A percentile compares a stretch with the other conserved stretches of the same genome.
These are phyloP conservation scores for Drosophila tripunctata DNA, from an alignment of 2,888 invertebrate genomes.

Conservation along the genomic window DNA sequence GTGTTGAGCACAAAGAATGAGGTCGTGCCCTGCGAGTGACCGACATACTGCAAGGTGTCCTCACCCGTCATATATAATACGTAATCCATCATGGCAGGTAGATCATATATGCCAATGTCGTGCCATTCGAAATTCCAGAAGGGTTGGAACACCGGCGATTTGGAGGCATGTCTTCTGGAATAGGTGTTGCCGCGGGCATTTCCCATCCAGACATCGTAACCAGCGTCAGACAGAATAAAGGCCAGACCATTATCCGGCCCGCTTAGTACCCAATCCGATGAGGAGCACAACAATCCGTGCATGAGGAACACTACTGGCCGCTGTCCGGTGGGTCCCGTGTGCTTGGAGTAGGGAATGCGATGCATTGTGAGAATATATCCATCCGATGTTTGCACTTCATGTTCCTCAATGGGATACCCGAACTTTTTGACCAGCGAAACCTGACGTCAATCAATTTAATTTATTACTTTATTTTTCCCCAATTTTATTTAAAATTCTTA, in stretches of 20 bases:
- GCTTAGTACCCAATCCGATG: constrained; percentile 76
- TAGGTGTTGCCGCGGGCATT: constrained; percentile 80
- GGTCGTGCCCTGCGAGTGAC: constrained; percentile 79
- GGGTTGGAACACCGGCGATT: constrained; percentile 50
- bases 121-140: constrained; percentile 81
- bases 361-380: constrained; percentile 79
- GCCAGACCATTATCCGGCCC: constrained; percentile 70
- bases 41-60: constrained; percentile 59
- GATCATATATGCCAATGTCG: constrained; percentile 73
- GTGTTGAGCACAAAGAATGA: constrained; percentile 68
- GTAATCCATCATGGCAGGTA: constrained; percentile 78
- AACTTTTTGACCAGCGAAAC: constrained; percentile 36
- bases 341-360: constrained; percentile 75
- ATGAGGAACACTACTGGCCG: constrained; percentile 73
- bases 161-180: constrained; percentile 67
- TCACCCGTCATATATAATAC: constrained; percentile 59
- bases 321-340: constrained; percentile 29
- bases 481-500: neutral
- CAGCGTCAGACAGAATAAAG: constrained; percentile 71
- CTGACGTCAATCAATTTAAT: constrained; percentile 21
- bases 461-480: neutral
- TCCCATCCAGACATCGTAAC: constrained; percentile 81
- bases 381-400: constrained; percentile 85
- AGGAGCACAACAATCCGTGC: constrained; percentile 79
- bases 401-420: constrained; percentile 84